Percentiles rank a stretch among this genome's conserved stretches.
These are phyloP conservation scores for Oceanites oceanicus DNA, from an alignment of 2,113 vertebrate species.

Conservation along the genomic window DNA sequence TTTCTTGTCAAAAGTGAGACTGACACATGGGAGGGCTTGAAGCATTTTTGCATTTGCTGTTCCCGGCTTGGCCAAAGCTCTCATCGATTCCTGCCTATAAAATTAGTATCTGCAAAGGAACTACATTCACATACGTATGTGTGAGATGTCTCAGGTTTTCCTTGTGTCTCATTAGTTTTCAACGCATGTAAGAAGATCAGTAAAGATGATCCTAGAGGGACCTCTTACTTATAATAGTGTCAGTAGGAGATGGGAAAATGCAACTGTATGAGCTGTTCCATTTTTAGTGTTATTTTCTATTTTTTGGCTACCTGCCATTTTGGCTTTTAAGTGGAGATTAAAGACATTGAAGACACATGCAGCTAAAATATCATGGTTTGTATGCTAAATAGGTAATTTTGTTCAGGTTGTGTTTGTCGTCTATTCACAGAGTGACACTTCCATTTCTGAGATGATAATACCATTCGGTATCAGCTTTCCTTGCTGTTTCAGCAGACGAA, in stretches of 20 bases:
- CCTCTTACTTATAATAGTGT: neutral
- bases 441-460: neutral
- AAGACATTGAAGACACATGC: neutral
- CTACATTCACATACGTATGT: neutral
- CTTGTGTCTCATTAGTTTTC: neutral
- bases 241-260: neutral
- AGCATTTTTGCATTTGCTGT: neutral
- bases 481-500: neutral
- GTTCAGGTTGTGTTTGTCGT: neutral
- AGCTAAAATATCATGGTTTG: neutral
- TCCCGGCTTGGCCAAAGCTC: neutral
- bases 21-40: neutral
- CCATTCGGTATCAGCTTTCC: neutral
- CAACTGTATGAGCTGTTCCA: neutral
- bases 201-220: neutral
- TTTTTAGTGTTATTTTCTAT: neutral
- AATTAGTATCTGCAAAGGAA: neutral
- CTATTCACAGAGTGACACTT: neutral
- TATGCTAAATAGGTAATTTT: neutral
- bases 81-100: neutral
- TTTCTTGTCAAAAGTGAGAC: neutral
- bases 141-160: neutral
- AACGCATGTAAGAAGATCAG: neutral
- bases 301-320: neutral
- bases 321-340: neutral